Evolutionary conservation across 1,140 invertebrate species (phyloP), one percentile per base, ranked within the genome.

Genomic region (Drosophila repleta): DNA sequence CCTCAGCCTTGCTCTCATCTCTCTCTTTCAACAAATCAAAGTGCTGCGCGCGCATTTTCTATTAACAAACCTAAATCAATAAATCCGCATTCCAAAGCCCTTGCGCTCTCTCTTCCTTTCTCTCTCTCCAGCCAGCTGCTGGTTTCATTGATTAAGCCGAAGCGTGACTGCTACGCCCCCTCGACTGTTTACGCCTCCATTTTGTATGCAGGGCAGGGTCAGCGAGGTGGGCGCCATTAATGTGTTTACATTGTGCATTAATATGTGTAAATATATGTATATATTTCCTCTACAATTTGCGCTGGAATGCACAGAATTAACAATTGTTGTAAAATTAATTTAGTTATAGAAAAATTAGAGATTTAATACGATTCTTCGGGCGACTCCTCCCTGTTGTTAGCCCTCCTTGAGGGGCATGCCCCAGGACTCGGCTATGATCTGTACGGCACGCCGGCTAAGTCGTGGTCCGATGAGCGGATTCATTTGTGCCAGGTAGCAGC

Each of bases 401-500:
- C 63, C 76, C 1, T 68, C 45, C 45, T 48, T 46, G 0, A 87
- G 21, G 5, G 75, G 78, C 91, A 92, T 94, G 93, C 96, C 95
- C 96, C 96, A 97, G 93, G 96, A 94, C 67, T 92, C 92, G 32
- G 95, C 93, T 83, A 97, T 96, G 79, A 97, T 93, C 26, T 96
- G 91, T 43, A 97, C 92, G 0, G 95, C 95, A n/a, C 93, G 90
- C 75, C 94, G 94, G 57, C 92, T 92, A 2, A 98, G 91, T 92
- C 95, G 95, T 46, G 97, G 98, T 18, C 97, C 98, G 81, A 98
- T 95, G 20, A 98, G 92, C 0, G 98, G 97, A 93, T 99, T 98
- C 95, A 98, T 96, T 92, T 99, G 98, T 37, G 96, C 95, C 95
- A 98, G 95, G 84, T 97, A 98, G 73, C 96, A 97, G 91, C 96